Evolutionary conservation across 2,888 invertebrate genomes (phyloP).

Genomic region (Endotricha flammealis): DNA sequence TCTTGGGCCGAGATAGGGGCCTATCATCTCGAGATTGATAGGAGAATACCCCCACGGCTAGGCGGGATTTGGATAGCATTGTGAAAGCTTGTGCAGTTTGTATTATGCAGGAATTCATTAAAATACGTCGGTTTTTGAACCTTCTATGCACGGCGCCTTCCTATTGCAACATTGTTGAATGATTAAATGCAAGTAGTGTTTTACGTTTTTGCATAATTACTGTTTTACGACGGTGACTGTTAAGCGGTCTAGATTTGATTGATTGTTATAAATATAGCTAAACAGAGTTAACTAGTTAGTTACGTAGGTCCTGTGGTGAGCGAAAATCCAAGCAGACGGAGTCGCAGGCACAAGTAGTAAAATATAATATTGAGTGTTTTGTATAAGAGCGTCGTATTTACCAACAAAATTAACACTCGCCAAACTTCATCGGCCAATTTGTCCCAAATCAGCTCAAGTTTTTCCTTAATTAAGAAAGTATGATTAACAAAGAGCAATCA

Average conservation of each 20-base stretch:
- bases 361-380: too few species aligned
- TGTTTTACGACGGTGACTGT: background rate
- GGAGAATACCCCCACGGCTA: conserved; percentile 72
- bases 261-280: background rate
- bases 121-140: conserved; percentile 26
- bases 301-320: too few species aligned
- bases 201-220: background rate
- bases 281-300: too few species aligned
- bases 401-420: conserved; percentile 46
- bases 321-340: too few species aligned
- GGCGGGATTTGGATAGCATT: conserved; percentile 55
- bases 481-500: conserved; percentile 75
- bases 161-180: background rate
- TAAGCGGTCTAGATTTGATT: background rate
- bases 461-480: conserved; percentile 75
- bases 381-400: too few species aligned
- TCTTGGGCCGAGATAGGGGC: conserved; percentile 57
- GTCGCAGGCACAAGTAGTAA: too few species aligned
- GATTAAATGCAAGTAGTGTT: background rate
- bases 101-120: conserved; percentile 54
- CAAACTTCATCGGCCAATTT: conserved; percentile 58
- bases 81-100: conserved; percentile 45
- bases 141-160: background rate
- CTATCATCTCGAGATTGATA: conserved; percentile 78
- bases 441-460: conserved; percentile 63